These are phyloP conservation scores for Lithobates sylvaticus DNA, from an alignment of 2,797 vertebrate genomes.

Conservation along the genomic window DNA sequence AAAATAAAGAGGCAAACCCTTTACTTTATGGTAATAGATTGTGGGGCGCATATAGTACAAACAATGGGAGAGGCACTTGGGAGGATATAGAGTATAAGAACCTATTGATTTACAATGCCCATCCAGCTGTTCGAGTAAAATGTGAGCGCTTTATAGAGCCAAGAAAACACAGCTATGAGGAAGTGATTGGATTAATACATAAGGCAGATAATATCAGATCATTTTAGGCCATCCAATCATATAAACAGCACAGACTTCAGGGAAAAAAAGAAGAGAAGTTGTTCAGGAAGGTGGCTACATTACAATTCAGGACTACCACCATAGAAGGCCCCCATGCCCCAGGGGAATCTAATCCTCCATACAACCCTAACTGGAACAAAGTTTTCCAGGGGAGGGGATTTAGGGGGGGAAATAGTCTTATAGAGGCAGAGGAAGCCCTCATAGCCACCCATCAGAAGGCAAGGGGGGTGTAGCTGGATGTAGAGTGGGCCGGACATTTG, in stretches of 20 bases:
- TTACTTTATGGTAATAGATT: background rate
- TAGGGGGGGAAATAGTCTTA: background rate
- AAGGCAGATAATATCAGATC: background rate
- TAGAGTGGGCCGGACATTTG: background rate
- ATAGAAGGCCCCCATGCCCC: background rate
- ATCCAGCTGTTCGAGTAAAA: background rate
- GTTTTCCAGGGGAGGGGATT: background rate
- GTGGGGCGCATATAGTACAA: background rate
- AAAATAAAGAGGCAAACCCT: too few relatives aligned
- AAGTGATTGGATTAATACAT: background rate
- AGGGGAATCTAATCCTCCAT: background rate
- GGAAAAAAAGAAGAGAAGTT: background rate
- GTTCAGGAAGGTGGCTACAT: background rate
- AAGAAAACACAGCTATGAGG: background rate
- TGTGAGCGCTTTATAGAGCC: background rate
- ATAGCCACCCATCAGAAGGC: too few relatives aligned
- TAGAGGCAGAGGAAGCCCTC: background rate
- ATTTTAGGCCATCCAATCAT: background rate
- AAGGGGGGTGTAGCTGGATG: background rate
- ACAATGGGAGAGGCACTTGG: too few relatives aligned
- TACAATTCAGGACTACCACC: background rate
- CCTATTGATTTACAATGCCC: too few relatives aligned
- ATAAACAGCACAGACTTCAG: too few relatives aligned
- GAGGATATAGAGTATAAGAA: too few relatives aligned
- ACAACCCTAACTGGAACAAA: background rate